Evolutionary conservation across 2,888 invertebrate genomes (phyloP).

Genomic region (Choristoneura rosaceana): DNA sequence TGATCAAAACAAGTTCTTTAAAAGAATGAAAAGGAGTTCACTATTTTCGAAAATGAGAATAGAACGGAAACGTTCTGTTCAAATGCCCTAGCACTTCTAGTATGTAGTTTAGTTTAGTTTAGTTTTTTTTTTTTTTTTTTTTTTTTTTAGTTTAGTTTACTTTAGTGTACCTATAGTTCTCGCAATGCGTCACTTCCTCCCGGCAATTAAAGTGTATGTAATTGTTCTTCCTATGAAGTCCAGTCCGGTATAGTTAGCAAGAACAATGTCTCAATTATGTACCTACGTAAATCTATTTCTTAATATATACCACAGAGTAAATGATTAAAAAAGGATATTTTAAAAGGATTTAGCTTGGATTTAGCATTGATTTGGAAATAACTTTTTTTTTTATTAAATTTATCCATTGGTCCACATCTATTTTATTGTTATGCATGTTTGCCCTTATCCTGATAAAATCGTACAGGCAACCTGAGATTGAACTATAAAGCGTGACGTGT

Average conservation of each 20-base stretch:
- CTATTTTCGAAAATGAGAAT: conserved; percentile 9
- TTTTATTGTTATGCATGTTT: no score
- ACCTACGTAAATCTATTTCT: conserved; percentile 2
- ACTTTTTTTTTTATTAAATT: no score
- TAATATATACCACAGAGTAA: background rate
- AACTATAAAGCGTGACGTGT: conserved; percentile 40
- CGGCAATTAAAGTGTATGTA: background rate
- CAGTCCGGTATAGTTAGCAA: conserved; percentile 13
- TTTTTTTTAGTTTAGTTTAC: no score
- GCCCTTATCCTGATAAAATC: background rate
- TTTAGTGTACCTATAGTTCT: no score
- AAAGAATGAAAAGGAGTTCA: conserved; percentile 13
- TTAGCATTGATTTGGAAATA: no score
- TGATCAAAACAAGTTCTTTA: conserved; percentile 1
- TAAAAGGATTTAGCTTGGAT: background rate
- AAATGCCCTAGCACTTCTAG: conserved; percentile 14
- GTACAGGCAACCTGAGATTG: conserved; percentile 5
- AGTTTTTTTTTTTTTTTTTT: no score
- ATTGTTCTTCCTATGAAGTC: conserved; percentile 6
- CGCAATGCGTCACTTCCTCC: conserved; percentile 36
- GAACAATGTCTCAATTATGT: conserved; percentile 15
- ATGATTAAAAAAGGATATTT: background rate
- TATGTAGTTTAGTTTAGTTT: no score
- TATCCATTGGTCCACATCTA: no score
- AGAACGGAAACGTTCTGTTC: conserved; percentile 21